Percentiles rank a stretch among this genome's conserved stretches.
phyloP scores from a whole-genome alignment of 2,797 vertebrate species.

The Sibirionetta formosa region DNA sequence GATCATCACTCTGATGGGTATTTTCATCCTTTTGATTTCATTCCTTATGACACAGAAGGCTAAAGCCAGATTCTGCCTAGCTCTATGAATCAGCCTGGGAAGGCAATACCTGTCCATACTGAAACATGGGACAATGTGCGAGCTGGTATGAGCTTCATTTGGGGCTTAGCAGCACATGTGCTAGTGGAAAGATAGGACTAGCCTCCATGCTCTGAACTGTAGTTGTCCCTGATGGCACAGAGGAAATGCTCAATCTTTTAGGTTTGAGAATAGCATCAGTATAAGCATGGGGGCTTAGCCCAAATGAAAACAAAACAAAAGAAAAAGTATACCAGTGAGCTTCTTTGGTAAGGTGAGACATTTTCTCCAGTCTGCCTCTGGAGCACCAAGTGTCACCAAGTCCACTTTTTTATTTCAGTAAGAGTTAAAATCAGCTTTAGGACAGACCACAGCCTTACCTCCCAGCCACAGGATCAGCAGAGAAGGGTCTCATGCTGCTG shows the following conservation, averaged over 20 bases:
- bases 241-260: neutral
- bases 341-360: neutral
- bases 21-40: neutral
- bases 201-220: neutral
- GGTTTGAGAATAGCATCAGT: neutral
- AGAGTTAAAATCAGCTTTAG: neutral
- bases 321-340: neutral
- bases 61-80: neutral
- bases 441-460: neutral
- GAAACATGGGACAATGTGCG: fast-evolving
- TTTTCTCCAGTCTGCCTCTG: neutral
- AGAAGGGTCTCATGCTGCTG: neutral
- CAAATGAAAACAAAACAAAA: neutral
- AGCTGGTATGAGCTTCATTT: neutral
- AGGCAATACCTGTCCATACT: neutral
- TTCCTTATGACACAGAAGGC: neutral
- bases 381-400: neutral
- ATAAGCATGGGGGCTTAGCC: neutral
- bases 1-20: neutral
- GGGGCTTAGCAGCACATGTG: neutral
- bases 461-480: fast-evolving
- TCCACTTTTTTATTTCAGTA: neutral
- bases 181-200: neutral
- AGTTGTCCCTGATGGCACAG: neutral
- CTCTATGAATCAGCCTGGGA: neutral